Base-by-base conservation (phyloP, 2,888 invertebrate species). In the Pyrrhosoma nymphula region DNA sequence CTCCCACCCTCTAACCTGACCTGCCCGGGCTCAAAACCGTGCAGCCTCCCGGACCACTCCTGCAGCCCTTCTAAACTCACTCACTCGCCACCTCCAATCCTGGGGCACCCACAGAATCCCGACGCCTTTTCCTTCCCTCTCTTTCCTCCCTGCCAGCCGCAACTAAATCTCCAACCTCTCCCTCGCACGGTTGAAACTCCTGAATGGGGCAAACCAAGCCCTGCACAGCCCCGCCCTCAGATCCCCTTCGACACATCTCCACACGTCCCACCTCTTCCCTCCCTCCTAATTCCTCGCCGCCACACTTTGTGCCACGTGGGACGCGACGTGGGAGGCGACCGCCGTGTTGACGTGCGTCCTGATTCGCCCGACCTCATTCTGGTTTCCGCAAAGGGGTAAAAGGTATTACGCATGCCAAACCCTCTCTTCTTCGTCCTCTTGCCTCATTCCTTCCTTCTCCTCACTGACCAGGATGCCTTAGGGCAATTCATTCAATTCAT, bases 291-390 rank as follows among this genome's bases (percentile, higher is more conserved):
- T 20, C 18, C 56, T 12, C 56, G 10, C 30, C 56, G 6, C 30
- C 56, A 16, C 60, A 30, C 60, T n/a, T 2, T 60, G 60, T 30
- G 60, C 35, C 60, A 56, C 60, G 47, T 47, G 60, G 39, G 35
- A 91, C 63, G 26, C 60, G 91, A 91, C 91, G 91, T 91, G 60
- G 56, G 47, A 47, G 91, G 35, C 0, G 60, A 91, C 91, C 91
- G 26, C 91, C 20, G 63, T 63, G 91, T 91, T 91, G 91, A 91
- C 91, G 39, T 60, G 30, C 47, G 90, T 63, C 91, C 91, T 39
- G 63, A 60, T 39, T 91, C 91, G 26, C 56, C 91, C 91, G 91
- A 91, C 91, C 91, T 63, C 91, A 91, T 63, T 91, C 91, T 60
- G 63, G 63, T 91, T 91, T 91, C 91, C 90, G 90, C 47, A 90